A percentile compares a stretch with the other conserved stretches of the same genome.
These are phyloP conservation scores for Numenius arquata DNA, from an alignment of 2,113 vertebrate species.

Conservation along the genomic window DNA sequence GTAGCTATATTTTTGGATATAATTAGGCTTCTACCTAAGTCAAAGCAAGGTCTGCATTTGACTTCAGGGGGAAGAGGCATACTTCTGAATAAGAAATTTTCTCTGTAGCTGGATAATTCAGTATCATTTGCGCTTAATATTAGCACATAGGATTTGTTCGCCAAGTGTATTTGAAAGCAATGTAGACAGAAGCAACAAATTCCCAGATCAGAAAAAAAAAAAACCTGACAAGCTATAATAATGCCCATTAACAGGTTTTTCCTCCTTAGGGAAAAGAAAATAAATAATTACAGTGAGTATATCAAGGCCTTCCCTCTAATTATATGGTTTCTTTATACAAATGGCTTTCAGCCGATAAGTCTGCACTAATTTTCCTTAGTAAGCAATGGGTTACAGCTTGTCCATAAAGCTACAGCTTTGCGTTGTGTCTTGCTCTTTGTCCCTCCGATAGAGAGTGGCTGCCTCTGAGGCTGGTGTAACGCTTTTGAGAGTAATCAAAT, in stretches of 20 bases:
- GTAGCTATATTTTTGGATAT: neutral
- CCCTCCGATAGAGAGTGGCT: neutral
- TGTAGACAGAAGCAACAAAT: neutral
- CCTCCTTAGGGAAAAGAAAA: neutral
- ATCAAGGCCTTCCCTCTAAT: neutral
- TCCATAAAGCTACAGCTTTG: neutral
- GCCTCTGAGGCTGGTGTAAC: neutral
- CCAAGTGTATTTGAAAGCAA: neutral
- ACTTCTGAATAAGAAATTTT: neutral
- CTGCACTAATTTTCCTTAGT: neutral
- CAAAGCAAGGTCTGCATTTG: neutral
- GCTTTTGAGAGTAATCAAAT: neutral
- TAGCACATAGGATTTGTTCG: neutral
- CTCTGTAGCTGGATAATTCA: neutral
- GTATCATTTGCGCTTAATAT: neutral
- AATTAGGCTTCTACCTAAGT: neutral
- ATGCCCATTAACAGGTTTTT: neutral
- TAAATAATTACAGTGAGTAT: neutral
- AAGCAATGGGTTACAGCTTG: slow-evolving; percentile 22
- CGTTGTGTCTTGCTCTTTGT: neutral
- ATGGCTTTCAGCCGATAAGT: neutral
- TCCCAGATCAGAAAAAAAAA: neutral
- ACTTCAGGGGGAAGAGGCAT: neutral
- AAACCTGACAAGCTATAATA: neutral
- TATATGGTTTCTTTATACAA: neutral